Percentiles rank a stretch among this genome's conserved stretches.
Conservation (phyloP, 2,113 vertebrate species). For the Chaenocephalus aceratus region DNA sequence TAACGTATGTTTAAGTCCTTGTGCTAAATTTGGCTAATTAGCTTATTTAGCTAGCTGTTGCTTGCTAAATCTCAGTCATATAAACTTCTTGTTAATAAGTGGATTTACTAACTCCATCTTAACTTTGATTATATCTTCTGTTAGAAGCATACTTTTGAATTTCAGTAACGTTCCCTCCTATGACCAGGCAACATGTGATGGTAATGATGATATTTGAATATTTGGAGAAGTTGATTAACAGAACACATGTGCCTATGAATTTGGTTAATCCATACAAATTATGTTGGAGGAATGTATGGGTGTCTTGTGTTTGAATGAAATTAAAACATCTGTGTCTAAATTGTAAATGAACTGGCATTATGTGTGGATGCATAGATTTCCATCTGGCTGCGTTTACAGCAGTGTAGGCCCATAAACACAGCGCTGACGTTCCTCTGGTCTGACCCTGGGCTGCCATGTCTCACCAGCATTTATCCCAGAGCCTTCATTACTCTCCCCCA, state of each 20-base stretch:
- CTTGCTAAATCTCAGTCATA: no score
- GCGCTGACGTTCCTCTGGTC: conserved; percentile 70
- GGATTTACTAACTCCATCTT: neutral
- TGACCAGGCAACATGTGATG: no score
- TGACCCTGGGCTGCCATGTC: conserved; percentile 74
- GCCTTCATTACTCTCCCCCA: conserved; percentile 78
- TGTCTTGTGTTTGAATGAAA: conserved; percentile 39
- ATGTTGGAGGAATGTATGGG: conserved; percentile 6
- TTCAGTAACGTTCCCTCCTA: neutral
- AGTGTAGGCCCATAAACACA: conserved; percentile 71
- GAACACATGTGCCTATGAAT: neutral
- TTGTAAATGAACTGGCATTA: conserved; percentile 47
- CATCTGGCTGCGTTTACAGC: conserved; percentile 74
- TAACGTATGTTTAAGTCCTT: conserved; percentile 1
- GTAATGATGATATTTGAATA: no score
- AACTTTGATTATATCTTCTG: neutral
- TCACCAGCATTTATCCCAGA: conserved; percentile 78
- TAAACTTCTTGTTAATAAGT: neutral
- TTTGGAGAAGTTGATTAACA: no score
- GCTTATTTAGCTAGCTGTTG: neutral
- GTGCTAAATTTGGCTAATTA: neutral
- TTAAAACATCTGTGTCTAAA: conserved; percentile 59
- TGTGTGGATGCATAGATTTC: conserved; percentile 71
- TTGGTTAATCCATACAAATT: neutral
- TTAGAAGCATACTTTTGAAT: neutral